phyloP scores from a whole-genome alignment of 2,888 invertebrate species.

The Trachelus tabidus region DNA sequence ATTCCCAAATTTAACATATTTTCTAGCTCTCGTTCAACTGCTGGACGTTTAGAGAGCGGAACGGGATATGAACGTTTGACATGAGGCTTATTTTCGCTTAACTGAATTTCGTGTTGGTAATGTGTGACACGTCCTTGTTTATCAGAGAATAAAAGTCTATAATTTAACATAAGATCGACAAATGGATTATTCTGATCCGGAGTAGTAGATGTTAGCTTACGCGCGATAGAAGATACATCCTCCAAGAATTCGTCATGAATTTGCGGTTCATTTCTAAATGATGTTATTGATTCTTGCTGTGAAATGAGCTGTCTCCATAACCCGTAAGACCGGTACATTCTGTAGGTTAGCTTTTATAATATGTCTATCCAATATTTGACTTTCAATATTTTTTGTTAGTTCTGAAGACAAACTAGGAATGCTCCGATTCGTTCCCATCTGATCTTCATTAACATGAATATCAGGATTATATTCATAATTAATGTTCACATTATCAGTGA shows the following conservation, averaged over 20 bases:
- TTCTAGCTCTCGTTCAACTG: constrained; percentile 39
- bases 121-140: constrained; percentile 30
- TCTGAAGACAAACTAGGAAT: no score
- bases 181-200: no score
- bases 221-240: not conserved
- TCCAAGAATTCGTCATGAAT: constrained; percentile 9
- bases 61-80: constrained; percentile 45
- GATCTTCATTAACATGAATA: not conserved
- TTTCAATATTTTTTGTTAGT: no score
- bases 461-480: not conserved
- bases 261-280: no score
- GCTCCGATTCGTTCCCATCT: no score
- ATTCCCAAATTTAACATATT: constrained; percentile 44
- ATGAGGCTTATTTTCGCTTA: constrained; percentile 29
- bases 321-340: no score
- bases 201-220: not conserved
- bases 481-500: no score
- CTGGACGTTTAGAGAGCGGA: constrained; percentile 37
- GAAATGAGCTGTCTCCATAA: no score
- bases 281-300: no score
- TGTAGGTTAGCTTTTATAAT: no score
- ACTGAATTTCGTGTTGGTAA: constrained; percentile 40
- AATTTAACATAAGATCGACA: not conserved
- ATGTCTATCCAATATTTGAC: no score
- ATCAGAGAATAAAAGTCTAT: constrained; percentile 30